Base-by-base conservation (phyloP, 1,140 invertebrate genomes). In the Odontomachus brunneus region DNA sequence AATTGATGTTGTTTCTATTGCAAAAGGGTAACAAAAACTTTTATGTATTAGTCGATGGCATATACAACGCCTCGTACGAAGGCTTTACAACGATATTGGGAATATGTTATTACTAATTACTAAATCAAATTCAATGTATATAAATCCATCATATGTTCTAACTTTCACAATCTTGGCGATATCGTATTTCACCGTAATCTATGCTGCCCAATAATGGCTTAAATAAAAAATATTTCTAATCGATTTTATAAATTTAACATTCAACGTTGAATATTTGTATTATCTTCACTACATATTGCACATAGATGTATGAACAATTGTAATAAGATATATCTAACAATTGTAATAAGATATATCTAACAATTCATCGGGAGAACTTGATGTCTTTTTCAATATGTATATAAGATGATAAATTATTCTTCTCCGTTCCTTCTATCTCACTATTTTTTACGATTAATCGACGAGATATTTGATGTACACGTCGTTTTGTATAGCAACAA, bases 1-100 rank as follows among this genome's bases (percentile, higher is more conserved):
- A 84, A 29, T 62, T 75, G 3, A 29, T 89, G 29, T 11, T 26
- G 49, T 82, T 87, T 66, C 53, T 89, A 55, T 82, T 89, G 53
- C 76, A 53, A 69, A 76, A 73, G 69, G 66, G 83, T 17, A n/a
- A 53, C 1, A 82, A 71, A 51, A 76, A 75, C 15, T 85, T 81
- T 12, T 69, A 48, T 38, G 66, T 88, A 26, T 83, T 81, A 19
- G 76, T 82, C 53, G 80, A 84, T 11, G 85, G 83, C 60, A n/a
- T 85, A 12, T 82, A 72, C 48, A 22, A 48, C 1, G 14, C 86
- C 5, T 78, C 76, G 24, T 65, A 82, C 44, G 62, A 69, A 33
- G 75, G n/a, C 55, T 88, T 80, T 24, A 66, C 66, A 53, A 22
- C 67, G 24, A 84, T 84, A 88, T 57, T 22, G 26, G 26, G 29